Percentiles rank a stretch among this genome's conserved stretches.
Conservation (phyloP, 1,140 invertebrate species). For the Rhagoletis zephyria region DNA sequence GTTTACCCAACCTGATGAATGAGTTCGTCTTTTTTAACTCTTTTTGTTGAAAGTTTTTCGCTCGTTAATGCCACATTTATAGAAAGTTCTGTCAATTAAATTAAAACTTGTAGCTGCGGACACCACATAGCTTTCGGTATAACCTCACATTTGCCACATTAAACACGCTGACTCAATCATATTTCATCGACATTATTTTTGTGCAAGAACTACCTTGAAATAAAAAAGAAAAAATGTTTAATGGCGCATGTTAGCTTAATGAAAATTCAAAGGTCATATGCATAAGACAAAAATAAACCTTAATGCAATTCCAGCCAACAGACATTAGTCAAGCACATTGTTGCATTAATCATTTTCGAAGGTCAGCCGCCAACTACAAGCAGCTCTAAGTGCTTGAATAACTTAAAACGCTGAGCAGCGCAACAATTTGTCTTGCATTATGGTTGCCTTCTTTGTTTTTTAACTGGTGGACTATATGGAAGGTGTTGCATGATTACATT, state of each 20-base stretch:
- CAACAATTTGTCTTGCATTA: slow-evolving; percentile 45
- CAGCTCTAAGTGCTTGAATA: slow-evolving; percentile 30
- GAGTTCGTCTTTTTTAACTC: no score
- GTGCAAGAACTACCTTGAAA: not conserved
- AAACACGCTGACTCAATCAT: not conserved
- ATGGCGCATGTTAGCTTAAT: not conserved
- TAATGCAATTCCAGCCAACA: not conserved
- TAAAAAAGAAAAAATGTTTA: not conserved
- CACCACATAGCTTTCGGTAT: no score
- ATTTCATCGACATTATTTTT: not conserved
- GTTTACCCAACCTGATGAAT: no score
- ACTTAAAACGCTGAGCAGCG: slow-evolving; percentile 23
- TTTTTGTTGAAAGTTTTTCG: no score
- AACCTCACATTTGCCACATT: not conserved
- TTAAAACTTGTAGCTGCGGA: no score
- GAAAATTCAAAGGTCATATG: slow-evolving; percentile 34
- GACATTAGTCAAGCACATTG: slow-evolving; percentile 6
- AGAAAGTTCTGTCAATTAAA: no score
- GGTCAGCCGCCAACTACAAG: slow-evolving; percentile 35
- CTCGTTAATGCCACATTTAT: no score
- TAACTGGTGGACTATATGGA: not conserved
- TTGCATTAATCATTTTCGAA: slow-evolving; percentile 39
- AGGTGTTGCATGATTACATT: slow-evolving; percentile 49
- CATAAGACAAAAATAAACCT: slow-evolving; percentile 1
- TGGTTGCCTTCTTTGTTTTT: not conserved